Base-by-base conservation (phyloP, 2,888 invertebrate genomes). In the Deroplatys truncata region DNA sequence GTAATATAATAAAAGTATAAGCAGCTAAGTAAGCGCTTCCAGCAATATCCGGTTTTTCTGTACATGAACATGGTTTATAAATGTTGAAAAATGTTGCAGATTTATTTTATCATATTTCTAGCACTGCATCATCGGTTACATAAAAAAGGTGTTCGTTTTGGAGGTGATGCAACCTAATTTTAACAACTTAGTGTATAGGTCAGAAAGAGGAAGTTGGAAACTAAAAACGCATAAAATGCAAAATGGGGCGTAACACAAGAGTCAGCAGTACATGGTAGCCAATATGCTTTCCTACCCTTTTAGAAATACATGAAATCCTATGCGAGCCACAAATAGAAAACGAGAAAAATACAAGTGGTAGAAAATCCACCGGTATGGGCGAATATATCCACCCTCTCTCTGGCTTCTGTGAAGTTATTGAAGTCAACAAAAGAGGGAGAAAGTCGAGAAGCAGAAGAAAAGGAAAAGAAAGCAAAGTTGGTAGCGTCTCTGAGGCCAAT, bases 371-470 rank as follows among this genome's bases (percentile, higher is more conserved):
- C 56, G 16, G 20, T 72, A 7, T 72, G 20, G 56, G 13, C 10
- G 13, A 43, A 43, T 43, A 43, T 43, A 43, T 13, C 13, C 56
- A 72, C 16, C 56, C 56, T 35, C 85, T 56, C 28, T 9, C 28
- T 49, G 25, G 43, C n/a, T 85, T 85, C 43, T 85, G 43, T 28
- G 49, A 43, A 56, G 85, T 87, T 89, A 83, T 35, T 87, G 89
- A 86, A 89, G 86, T 89, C 89, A 84, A 89, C 89, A 89, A 86
- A 86, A 89, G 89, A 86, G 85, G 86, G 49, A 86, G 84, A 43
- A 72, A 72, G 56, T 72, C 56, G 56, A 72, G 56, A 72, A 72
- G 56, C 56, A 88, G 28, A 84, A 31, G 88, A 88, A 82, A 72
- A 72, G 25, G 20, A 20, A 72, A 72, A 72, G 56, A 72, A 72